Conservation (phyloP, 2,113 vertebrate species). For the Glareola pratincola region DNA sequence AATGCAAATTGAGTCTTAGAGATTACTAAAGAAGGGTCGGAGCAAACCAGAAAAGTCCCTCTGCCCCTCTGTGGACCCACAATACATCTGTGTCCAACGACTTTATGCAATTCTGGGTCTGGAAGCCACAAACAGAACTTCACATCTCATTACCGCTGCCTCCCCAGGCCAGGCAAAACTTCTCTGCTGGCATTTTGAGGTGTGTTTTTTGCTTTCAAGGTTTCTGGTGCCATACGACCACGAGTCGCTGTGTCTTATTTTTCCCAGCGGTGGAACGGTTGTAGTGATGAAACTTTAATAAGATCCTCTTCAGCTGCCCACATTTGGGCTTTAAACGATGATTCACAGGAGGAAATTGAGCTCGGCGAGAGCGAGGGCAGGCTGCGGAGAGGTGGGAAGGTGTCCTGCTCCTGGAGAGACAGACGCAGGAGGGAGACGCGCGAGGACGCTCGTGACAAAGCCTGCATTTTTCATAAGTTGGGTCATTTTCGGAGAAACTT, state of each 20-base stretch:
- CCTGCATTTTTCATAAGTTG: not conserved
- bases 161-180: not conserved
- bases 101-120: not conserved
- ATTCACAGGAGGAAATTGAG: not conserved
- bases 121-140: not conserved
- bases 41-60: not conserved
- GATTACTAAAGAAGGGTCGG: not conserved
- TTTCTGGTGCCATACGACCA: not conserved
- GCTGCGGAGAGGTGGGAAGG: not conserved
- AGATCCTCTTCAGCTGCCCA: not conserved
- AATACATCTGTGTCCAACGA: rapidly evolving
- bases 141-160: rapidly evolving
- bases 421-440: not conserved
- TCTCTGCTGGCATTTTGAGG: not conserved
- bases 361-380: not conserved
- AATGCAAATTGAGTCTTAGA: not conserved
- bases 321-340: not conserved
- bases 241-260: not conserved
- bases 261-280: not conserved
- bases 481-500: not conserved
- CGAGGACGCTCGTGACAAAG: not conserved
- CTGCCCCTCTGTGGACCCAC: not conserved
- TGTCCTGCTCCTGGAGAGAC: not conserved
- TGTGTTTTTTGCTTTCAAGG: not conserved
- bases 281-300: not conserved